Conservation (phyloP, 2,113 vertebrate species). For the Peromyscus polionotus region DNA sequence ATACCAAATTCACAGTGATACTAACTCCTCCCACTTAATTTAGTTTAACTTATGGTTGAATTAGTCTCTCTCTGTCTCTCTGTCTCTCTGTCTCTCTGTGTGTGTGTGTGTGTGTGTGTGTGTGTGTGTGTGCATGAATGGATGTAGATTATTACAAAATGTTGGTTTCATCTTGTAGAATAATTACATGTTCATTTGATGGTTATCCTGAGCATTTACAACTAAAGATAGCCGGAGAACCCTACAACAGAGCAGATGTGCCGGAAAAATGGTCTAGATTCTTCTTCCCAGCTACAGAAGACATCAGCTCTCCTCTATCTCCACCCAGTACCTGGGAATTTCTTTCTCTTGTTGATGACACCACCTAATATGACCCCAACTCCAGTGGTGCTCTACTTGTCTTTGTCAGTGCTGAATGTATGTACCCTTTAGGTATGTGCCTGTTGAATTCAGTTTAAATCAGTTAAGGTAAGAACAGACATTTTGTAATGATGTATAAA, state of each 20-base stretch:
- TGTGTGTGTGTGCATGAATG: neutral
- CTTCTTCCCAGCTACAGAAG: neutral
- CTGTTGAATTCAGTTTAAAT: neutral
- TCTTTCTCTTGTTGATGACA: neutral
- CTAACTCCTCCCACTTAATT: neutral
- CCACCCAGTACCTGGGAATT: neutral
- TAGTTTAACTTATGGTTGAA: neutral
- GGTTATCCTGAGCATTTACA: neutral
- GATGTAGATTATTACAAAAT: neutral
- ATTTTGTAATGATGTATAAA: neutral
- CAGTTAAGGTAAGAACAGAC: neutral
- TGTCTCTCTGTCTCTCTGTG: too few relatives aligned
- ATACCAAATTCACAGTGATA: neutral
- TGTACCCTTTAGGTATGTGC: neutral
- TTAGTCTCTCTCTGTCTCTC: too few relatives aligned
- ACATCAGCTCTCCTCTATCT: neutral
- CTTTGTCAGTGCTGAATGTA: neutral
- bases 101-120: neutral
- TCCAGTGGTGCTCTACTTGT: neutral
- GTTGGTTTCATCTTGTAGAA: neutral
- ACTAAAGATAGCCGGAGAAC: neutral
- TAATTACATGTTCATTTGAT: neutral
- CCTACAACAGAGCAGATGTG: neutral
- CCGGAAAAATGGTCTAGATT: neutral
- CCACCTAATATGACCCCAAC: neutral